Percentiles rank a stretch among this genome's conserved stretches.
These are phyloP conservation scores for Epiblema foenella DNA, from an alignment of 2,888 invertebrate genomes.

Conservation along the genomic window DNA sequence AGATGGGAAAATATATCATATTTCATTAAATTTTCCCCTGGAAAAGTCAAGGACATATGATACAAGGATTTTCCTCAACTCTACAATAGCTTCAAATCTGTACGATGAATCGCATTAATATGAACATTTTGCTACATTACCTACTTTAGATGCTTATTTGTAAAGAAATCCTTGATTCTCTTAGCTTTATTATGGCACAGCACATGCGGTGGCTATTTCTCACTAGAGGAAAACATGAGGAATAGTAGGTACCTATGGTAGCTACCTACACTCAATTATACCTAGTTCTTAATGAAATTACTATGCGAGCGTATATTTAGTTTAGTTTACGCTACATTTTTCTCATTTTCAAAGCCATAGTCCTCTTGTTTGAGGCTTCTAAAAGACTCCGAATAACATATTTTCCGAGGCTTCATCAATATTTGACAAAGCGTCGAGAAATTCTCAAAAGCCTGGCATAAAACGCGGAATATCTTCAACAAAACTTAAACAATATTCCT, in stretches of 20 bases:
- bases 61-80: background rate
- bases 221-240: background rate
- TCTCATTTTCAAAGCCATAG: background rate
- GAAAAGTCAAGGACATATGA: background rate
- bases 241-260: too few relatives aligned
- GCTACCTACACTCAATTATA: too few relatives aligned
- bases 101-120: background rate
- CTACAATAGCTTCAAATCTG: background rate
- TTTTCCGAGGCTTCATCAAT: slow-evolving; percentile 22
- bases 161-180: too few relatives aligned
- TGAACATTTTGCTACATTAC: background rate
- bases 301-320: too few relatives aligned
- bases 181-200: background rate
- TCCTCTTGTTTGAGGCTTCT: background rate
- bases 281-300: too few relatives aligned
- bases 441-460: slow-evolving; percentile 24
- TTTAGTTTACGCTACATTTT: too few relatives aligned
- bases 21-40: background rate
- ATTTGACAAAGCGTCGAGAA: slow-evolving; percentile 27
- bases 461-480: slow-evolving; percentile 30
- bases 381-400: slow-evolving; percentile 4
- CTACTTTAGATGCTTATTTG: background rate
- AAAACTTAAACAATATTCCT: slow-evolving; percentile 37
- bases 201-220: background rate
- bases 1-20: background rate